Base-by-base conservation (phyloP, 2,113 vertebrate genomes). In the Ramphastos sulfuratus region DNA sequence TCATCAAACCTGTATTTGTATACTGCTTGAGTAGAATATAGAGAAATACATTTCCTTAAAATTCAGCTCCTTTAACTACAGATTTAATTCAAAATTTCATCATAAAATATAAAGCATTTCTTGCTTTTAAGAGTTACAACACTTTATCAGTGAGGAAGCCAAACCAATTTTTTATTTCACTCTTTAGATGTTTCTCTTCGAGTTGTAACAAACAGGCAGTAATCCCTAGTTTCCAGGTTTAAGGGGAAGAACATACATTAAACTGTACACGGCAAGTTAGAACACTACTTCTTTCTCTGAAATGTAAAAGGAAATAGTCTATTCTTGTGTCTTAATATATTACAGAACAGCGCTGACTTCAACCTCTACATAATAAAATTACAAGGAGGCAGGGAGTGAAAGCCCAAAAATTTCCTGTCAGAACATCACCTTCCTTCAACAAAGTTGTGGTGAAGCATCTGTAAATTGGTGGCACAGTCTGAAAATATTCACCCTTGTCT, bases 401-500 rank as follows among this genome's bases (percentile, higher is more conserved):
- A 12, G 4, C n/a, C 44, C 24, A 74, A 74, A 46, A 67, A 5
- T 3, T 39, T 61, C 27, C 27, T 85, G 19, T 2, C 27, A 25
- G 28, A 67, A 80, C 8, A 44, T 11, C 3, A 27, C 17, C 37
- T 55, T 73, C 28, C 5, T 79, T 44, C 28, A 90, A 15, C 7
- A 21, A n/a, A 54, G 39, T 33, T 66, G n/a, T 46, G 27, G 25
- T 35, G 25, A 37, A 90, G 48, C 58, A 42, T 59, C 65, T 48
- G 52, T 28, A 82, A 60, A 77, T 7, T 3, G 9, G 28, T 25
- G 48, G 24, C 54, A 61, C 0, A 0, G 21, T 21, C 21, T 2
- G 2, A 42, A 87, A 73, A 72, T 27, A 60, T 2, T 64, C 25
- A 39, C 12, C 8, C 42, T 61, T 74, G 28, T 50, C 77, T 66